Base-by-base conservation (phyloP, 2,113 vertebrate genomes). In the Anolis carolinensis region DNA sequence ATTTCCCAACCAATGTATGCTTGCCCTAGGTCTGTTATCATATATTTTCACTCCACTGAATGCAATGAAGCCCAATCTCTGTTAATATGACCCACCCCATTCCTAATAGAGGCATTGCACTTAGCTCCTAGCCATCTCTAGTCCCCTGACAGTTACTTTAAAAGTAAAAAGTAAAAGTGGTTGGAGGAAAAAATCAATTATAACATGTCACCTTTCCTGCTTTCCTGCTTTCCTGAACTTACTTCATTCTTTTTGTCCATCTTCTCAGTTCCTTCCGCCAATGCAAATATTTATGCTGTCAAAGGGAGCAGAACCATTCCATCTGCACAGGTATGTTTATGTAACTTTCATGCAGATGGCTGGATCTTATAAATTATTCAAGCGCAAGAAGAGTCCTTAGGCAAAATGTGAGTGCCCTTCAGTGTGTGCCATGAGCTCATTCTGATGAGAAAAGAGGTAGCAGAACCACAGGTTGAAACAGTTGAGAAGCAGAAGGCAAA, bases 261-360 rank as follows among this genome's bases (percentile, higher is more conserved):
- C 20, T 79, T 30, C 34, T 48, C 16, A 62, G 21, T 21, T 73
- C 7, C 30, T 30, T 73, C 32, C 7, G 4, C 20, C 50, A 86
- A 73, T 20, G n/a, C 62, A 85, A 85, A 85, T 32, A 72, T 79
- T 85, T 79, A 79, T 79, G 52, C 77, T 63, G 30, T 62, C 68
- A 62, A 80, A 80, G 70, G 50, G 67, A 86, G 34, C 30, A 86
- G 84, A 86, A 80, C 68, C 36, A 34, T 30, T 32, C 68, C 77
- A 80, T 86, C 84, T 80, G 84, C 72, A 68, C 84, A 86, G 84
- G 78, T 86, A 80, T 86, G 77, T 86, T 73, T 86, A 73, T 14
- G 9, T 63, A 50, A 73, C 11, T 7, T 68, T 74, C 52, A 62
- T 70, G 70, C 84, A 80, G 77, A 80, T 80, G 84, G 77, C 36